These are phyloP conservation scores for Myotis davidii DNA, from an alignment of 2,113 vertebrate genomes.

Conservation along the genomic window DNA sequence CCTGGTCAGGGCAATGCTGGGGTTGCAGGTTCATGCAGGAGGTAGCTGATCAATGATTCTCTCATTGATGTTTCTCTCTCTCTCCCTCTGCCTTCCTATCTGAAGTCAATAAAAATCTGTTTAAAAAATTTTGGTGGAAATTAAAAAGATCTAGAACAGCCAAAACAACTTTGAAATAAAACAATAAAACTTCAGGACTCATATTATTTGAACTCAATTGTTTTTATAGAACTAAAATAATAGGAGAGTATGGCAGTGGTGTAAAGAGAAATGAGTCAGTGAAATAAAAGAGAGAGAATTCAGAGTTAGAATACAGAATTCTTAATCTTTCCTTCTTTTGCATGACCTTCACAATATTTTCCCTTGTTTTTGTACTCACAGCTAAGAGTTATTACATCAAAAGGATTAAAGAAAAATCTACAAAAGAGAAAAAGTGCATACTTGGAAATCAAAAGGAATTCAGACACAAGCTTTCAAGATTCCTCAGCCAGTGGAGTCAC, in stretches of 20 bases:
- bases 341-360: neutral
- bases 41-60: too few species aligned
- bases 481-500: neutral
- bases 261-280: neutral
- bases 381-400: neutral
- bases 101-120: too few species aligned
- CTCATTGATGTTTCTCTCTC: too few species aligned
- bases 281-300: neutral
- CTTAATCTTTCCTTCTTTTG: neutral
- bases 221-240: neutral
- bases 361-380: neutral
- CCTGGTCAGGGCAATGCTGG: too few species aligned
- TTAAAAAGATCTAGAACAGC: neutral
- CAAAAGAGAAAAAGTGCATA: neutral
- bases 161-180: conserved; percentile 16
- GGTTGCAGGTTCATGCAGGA: too few species aligned
- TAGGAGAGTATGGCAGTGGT: neutral
- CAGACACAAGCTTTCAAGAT: neutral
- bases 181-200: neutral
- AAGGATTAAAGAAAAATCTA: neutral
- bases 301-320: neutral
- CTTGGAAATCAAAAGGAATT: neutral
- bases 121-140: neutral
- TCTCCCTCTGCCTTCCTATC: too few species aligned
- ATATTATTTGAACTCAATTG: neutral